A percentile compares a stretch with the other conserved stretches of the same genome.
phyloP scores from a whole-genome alignment of 2,113 vertebrate species.

The Pogonocichla stellata region DNA sequence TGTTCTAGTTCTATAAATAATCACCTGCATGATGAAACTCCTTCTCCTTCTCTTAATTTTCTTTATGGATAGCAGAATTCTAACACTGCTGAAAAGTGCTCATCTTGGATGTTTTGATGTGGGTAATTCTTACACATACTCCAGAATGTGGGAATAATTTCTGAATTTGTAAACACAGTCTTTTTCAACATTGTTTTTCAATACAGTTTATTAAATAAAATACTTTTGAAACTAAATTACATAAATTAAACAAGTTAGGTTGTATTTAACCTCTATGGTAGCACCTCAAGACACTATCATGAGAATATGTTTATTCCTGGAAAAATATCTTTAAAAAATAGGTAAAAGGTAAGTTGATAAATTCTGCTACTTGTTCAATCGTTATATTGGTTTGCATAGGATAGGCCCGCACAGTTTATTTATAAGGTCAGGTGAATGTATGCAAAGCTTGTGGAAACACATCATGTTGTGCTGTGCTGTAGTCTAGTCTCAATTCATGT shows the following conservation, averaged over 20 bases:
- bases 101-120: neutral
- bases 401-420: neutral
- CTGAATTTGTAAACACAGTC: neutral
- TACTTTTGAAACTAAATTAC: neutral
- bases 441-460: neutral
- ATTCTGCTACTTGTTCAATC: neutral
- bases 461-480: neutral
- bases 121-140: neutral
- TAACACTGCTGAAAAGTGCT: neutral
- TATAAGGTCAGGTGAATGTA: neutral
- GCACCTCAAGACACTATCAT: neutral
- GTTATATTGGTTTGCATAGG: neutral
- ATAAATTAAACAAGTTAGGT: neutral
- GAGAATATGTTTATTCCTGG: neutral
- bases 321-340: neutral
- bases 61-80: neutral
- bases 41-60: neutral
- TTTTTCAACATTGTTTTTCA: neutral
- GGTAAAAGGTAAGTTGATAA: neutral
- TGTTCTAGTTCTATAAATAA: neutral
- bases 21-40: neutral
- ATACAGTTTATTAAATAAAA: neutral
- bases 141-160: neutral
- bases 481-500: neutral
- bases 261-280: neutral